Evolutionary conservation across 2,888 invertebrate genomes (phyloP).

Genomic region (Cryptus armator): DNA sequence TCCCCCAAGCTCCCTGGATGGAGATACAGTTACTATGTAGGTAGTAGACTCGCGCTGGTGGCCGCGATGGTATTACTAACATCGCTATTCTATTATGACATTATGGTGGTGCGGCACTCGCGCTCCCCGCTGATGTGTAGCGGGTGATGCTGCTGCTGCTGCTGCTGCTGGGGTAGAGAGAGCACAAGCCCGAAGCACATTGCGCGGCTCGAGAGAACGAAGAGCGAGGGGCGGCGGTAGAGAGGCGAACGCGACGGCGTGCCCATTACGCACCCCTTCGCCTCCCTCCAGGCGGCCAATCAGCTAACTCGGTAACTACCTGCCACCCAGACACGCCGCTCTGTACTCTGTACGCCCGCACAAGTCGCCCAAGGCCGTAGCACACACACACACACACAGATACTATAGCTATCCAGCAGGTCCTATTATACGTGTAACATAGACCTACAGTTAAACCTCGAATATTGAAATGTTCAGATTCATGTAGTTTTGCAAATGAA

Average conservation of each 20-base stretch:
- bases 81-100: constrained; percentile 84
- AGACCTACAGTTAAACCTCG: constrained; percentile 10
- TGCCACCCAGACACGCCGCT: constrained; percentile 76
- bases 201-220: constrained; percentile 52
- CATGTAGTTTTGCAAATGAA: too few relatives aligned
- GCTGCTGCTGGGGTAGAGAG: neutral
- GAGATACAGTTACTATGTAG: constrained; percentile 17
- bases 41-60: constrained; percentile 62
- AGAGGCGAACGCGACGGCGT: constrained; percentile 62
- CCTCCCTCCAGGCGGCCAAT: constrained; percentile 83
- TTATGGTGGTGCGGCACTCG: constrained; percentile 77
- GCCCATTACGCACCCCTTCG: constrained; percentile 73
- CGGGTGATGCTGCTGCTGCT: neutral
- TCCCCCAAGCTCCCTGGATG: constrained; percentile 23
- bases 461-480: neutral
- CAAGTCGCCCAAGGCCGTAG: constrained; percentile 68
- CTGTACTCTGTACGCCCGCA: constrained; percentile 57
- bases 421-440: constrained; percentile 21
- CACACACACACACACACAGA: constrained; percentile 1
- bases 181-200: constrained; percentile 60
- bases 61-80: constrained; percentile 84
- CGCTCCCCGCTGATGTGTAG: constrained; percentile 25
- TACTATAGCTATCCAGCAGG: constrained; percentile 11
- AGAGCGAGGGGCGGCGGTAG: constrained; percentile 42
- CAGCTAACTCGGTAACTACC: constrained; percentile 83